Base-by-base conservation (phyloP, 2,113 vertebrate species). In the Heterocephalus glaber region DNA sequence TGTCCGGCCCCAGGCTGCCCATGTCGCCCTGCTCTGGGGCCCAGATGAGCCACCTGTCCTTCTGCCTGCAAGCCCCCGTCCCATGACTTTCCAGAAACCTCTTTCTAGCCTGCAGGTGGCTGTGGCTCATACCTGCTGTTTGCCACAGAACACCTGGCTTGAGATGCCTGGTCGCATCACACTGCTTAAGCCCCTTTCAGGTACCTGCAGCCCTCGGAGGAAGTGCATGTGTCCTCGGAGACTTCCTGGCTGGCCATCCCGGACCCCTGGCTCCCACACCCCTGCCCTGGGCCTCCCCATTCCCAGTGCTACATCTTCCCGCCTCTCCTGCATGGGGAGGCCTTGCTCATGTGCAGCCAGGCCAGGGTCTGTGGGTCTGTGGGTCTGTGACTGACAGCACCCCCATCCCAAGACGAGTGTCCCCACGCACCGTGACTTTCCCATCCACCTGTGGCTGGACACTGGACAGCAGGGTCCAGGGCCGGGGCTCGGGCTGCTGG, bases 131-230 rank as follows among this genome's bases (percentile, higher is more conserved):
- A 33, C 63, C 84, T 63, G 33, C n/a, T 13, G 28, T 44, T 65
- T 12, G 33, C 61, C n/a, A 0, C 0, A 49, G 49, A 30, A 61
- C 17, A 11, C 4, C 16, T 22, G 10, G 22, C 7, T 4, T 1
- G 17, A 33, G 2, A 4, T 22, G 0, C 30, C 49, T 16, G 85
- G 16, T 30, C 4, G 2, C 1, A 3, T 24, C 22, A 0, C 74
- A 1, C 68, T 30, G 41, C 41, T 0, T 19, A 11, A 9, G 68
- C 2, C 19, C 30, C 68, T 77, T 20, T 49, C 13, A 61, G 63
- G 24, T 2, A 0, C 28, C 24, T 19, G 1, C 2, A 9, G 2
- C 54, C 35, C 30, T 44, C 47, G 4, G 61, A 1, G 58, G 41
- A 60, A 35, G 66, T 41, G 35, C n/a, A 11, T 7, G 22, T 11